Base-by-base conservation (phyloP, 2,797 vertebrate genomes). In the Pogoniulus pusillus region DNA sequence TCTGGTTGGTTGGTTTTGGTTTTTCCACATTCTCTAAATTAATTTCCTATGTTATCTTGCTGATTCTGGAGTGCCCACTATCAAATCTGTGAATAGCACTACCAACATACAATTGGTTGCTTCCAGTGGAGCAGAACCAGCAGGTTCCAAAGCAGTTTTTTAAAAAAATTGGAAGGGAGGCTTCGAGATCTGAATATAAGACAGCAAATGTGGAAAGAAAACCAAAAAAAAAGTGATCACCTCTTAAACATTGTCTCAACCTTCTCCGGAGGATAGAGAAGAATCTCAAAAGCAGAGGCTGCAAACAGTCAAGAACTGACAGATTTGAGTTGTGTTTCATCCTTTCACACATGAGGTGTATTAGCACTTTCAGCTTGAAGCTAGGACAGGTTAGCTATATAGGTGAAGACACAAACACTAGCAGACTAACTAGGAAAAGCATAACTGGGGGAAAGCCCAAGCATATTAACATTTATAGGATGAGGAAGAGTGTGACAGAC, bases 221-320 rank as follows among this genome's bases (percentile, higher is more conserved):
- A 63, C 16, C 34, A 30, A 19, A 39, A 37, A 37, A 19, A 29
- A 54, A 8, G 3, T 1, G 1, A 54, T 43, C 1, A 0, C 8
- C 2, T 29, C 17, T 55, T 41, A 75, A 81, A 64, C 8, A 53
- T 19, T 55, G 16, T 32, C 37, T 78, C 49, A 73, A 0, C 3
- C 41, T 82, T 82, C 12, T 9, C 14, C 22, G 18, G 16, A 37
- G n/a, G 11, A 12, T 43, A 57, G 27, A 53, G 8, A 7, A 83
- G 16, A 51, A 84, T 70, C 90, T 79, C 35, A 84, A 57, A 84
- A 70, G 18, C 60, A 83, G 29, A 75, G 8, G 10, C 53, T 72
- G 29, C 19, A 24, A 70, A 12, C 17, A 57, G 20, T 29, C 23
- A 72, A 73, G 49, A 58, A 43, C 6, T 18, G 53, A 59, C 19